Base-by-base conservation (phyloP, 2,113 vertebrate species). In the Cichladusa arquata region DNA sequence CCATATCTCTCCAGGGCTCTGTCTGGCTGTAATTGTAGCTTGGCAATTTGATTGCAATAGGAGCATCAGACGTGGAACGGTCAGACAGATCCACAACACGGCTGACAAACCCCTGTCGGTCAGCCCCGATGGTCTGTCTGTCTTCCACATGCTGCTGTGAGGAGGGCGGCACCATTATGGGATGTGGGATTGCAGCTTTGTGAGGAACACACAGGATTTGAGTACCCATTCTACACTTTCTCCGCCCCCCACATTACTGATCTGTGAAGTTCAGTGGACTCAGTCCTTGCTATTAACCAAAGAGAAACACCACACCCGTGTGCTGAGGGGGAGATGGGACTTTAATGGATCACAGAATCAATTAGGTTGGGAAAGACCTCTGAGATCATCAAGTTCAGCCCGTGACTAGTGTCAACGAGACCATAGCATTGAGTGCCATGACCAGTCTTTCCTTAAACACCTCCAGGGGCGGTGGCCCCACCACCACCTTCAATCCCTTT, bases 81-180 rank as follows among this genome's bases (percentile, higher is more conserved):
- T 11, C 72, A 64, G 72, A 6, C 31, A 38, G 47, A 51, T 19
- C 12, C 0, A 2, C 17, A 3, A 0, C 5, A 8, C 2, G 6
- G 8, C 20, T 3, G 16, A 12, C 8, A 25, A 14, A 24, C 3
- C 42, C 40, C 33, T 25, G 65, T 16, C 78, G 38, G 19, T 8
- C 48, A 17, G 40, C 4, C 31, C 24, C 6, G 24, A 5, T 8
- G 16, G 42, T 23, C 64, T 7, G 54, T 48, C 42, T 47, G 40
- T 31, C n/a, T 31, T 18, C 50, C 29, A 3, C 8, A 0, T 4
- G n/a, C 25, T 1, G 3, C 1, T 19, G 4, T 16, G 13, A 67
- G 40, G 69, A 45, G 18, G 10, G 36, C 5, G 25, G 19, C 29
- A 9, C 15, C 18, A 1, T 4, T 25, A 3, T 5, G 20, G 54